phyloP scores from a whole-genome alignment of 1,140 invertebrate species.

The Plodia interpunctella region DNA sequence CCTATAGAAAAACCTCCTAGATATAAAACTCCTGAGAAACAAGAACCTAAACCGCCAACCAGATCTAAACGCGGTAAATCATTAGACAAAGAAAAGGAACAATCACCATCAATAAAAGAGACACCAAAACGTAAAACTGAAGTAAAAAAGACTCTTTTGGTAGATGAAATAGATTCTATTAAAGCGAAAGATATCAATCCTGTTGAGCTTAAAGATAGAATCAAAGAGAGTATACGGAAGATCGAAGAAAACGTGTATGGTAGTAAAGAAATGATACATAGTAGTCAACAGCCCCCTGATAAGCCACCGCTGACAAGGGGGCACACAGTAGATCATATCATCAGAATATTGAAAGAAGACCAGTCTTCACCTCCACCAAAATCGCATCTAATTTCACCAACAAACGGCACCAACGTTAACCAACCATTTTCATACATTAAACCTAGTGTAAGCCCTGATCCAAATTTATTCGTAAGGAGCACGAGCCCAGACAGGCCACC shows the following conservation, averaged over 20 bases:
- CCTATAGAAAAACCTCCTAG: conserved; percentile 74
- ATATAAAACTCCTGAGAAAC: conserved; percentile 53
- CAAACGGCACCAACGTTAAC: conserved; percentile 83
- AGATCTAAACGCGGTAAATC: conserved; percentile 60
- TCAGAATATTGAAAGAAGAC: conserved; percentile 81
- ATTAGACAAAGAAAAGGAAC: conserved; percentile 47
- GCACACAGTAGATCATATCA: conserved; percentile 80
- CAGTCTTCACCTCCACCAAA: conserved; percentile 82
- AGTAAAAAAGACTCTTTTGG: conserved; percentile 54
- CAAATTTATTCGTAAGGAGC: conserved; percentile 68
- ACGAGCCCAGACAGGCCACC: conserved; percentile 65
- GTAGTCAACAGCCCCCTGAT: conserved; percentile 81
- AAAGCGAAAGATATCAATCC: conserved; percentile 44
- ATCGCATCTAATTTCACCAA: conserved; percentile 79
- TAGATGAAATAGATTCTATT: conserved; percentile 61
- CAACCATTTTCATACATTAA: conserved; percentile 86
- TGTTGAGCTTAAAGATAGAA: conserved; percentile 62
- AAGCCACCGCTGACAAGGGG: conserved; percentile 81
- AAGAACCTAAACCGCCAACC: conserved; percentile 57
- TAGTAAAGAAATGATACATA: conserved; percentile 81
- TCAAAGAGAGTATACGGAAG: conserved; percentile 66
- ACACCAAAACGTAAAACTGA: conserved; percentile 68
- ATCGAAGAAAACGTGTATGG: conserved; percentile 76
- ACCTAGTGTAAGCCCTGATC: conserved; percentile 76
- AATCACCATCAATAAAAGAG: conserved; percentile 53